Base-by-base conservation (phyloP, 2,888 invertebrate species). In the Altica lythri region DNA sequence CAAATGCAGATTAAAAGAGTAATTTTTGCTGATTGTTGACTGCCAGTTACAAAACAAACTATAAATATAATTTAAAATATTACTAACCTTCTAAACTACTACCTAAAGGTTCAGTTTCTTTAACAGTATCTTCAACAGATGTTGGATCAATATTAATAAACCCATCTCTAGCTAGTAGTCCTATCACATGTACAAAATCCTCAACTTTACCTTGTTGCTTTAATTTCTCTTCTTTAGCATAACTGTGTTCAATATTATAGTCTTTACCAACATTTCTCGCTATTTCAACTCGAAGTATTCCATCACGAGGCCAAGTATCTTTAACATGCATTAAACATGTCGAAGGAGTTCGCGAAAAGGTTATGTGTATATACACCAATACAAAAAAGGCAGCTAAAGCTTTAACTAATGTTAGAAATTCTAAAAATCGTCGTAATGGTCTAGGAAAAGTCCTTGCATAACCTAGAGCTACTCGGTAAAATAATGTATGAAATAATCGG, bases 241-340 rank as follows among this genome's bases (percentile, higher is more conserved):
- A 92, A 64, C 90, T 91, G 64, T 90, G 86, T 72, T 88, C 85
- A 69, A 92, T 84, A 61, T 83, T 85, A 71, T 92, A 92, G 74
- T 88, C 88, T 49, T 86, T 83, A 2, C 80, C 81, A 9, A 84
- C 83, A 72, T 86, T 86, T 61, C 85, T 79, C 48, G 89, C 77
- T 66, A 95, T 92, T 78, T 96, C 95, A 9, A 96, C 93, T 59
- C 95, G 80, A 12, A 99, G 80, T 63, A 99, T 93, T 2, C 98
- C 98, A 76, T 95, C 92, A 57, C 93, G 81, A 0, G 98, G 97
- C 98, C 98, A 99, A 8, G 88, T 85, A 62, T 89, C 84, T 71
- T 89, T 86, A 22, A 95, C 86, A 74, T 92, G 88, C 72, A 92
- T 88, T 65, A 99, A 81, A 75, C 99, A 99, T 66, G 93, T 93